Conservation (phyloP, 2,888 invertebrate species). For the Synergus itoensis region DNA sequence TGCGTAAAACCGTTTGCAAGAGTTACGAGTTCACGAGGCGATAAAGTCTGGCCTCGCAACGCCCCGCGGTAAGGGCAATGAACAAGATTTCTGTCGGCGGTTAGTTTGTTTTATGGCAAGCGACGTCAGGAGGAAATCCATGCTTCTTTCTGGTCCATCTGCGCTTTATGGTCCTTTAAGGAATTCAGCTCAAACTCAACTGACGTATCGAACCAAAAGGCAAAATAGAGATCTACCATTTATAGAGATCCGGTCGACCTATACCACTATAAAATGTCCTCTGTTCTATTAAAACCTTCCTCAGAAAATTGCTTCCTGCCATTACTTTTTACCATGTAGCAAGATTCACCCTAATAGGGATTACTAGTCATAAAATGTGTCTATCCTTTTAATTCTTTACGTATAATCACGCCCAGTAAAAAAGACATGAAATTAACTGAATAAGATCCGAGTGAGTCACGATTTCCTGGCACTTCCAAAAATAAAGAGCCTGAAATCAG, state of each 20-base stretch:
- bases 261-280: neutral
- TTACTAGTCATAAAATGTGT: neutral
- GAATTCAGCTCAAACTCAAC: slow-evolving; percentile 65
- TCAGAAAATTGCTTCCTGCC: neutral
- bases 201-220: slow-evolving; percentile 50
- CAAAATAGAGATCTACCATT: slow-evolving; percentile 6
- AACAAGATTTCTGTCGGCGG: slow-evolving; percentile 73
- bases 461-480: neutral
- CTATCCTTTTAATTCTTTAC: neutral
- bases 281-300: neutral
- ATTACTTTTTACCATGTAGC: neutral
- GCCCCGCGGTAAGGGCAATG: slow-evolving; percentile 66
- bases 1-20: slow-evolving; percentile 63
- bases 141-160: slow-evolving; percentile 72
- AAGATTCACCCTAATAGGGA: neutral
- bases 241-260: slow-evolving; percentile 12
- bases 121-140: slow-evolving; percentile 65
- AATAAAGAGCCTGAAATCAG: slow-evolving; percentile 14
- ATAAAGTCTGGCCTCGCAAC: slow-evolving; percentile 72
- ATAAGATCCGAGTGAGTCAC: neutral
- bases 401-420: neutral
- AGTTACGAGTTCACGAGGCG: slow-evolving; percentile 75
- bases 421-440: neutral
- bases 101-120: slow-evolving; percentile 74
- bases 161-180: slow-evolving; percentile 73